These are phyloP conservation scores for Takifugu ocellatus DNA, from an alignment of 2,797 vertebrate genomes.

Conservation along the genomic window DNA sequence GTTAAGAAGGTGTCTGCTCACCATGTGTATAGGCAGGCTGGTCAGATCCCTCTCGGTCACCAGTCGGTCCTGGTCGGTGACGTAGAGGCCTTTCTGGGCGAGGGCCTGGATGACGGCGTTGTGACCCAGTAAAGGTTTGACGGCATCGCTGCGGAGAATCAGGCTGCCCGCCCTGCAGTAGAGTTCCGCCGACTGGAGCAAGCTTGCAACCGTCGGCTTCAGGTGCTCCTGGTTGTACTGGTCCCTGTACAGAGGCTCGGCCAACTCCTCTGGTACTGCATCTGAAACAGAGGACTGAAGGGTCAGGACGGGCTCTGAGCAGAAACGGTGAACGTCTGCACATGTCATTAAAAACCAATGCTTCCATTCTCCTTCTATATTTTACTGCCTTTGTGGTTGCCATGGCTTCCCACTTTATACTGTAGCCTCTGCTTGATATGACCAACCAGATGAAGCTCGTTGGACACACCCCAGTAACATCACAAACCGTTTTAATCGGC, in stretches of 20 bases:
- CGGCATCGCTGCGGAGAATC: slow-evolving; percentile 95
- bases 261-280: slow-evolving; percentile 88
- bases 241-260: slow-evolving; percentile 91
- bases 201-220: slow-evolving; percentile 90
- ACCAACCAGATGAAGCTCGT: slow-evolving; percentile 4
- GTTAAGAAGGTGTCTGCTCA: slow-evolving; percentile 65
- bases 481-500: background rate
- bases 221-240: slow-evolving; percentile 98
- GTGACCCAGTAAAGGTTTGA: slow-evolving; percentile 93
- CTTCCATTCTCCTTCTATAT: slow-evolving; percentile 5
- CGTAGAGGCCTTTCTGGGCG: slow-evolving; percentile 95
- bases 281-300: slow-evolving; percentile 66
- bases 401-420: slow-evolving; percentile 5
- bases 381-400: slow-evolving; percentile 12
- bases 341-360: background rate
- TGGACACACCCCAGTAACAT: slow-evolving; percentile 2
- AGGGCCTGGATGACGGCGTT: slow-evolving; percentile 97
- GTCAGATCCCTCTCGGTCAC: slow-evolving; percentile 94
- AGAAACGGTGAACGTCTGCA: background rate
- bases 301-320: background rate
- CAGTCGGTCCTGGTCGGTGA: slow-evolving; percentile 93
- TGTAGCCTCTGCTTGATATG: background rate
- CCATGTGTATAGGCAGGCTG: slow-evolving; percentile 91
- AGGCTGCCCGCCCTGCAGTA: slow-evolving; percentile 97
- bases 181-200: slow-evolving; percentile 93